phyloP scores from a whole-genome alignment of 2,113 vertebrate species.

The Rhagologus leucostigma region DNA sequence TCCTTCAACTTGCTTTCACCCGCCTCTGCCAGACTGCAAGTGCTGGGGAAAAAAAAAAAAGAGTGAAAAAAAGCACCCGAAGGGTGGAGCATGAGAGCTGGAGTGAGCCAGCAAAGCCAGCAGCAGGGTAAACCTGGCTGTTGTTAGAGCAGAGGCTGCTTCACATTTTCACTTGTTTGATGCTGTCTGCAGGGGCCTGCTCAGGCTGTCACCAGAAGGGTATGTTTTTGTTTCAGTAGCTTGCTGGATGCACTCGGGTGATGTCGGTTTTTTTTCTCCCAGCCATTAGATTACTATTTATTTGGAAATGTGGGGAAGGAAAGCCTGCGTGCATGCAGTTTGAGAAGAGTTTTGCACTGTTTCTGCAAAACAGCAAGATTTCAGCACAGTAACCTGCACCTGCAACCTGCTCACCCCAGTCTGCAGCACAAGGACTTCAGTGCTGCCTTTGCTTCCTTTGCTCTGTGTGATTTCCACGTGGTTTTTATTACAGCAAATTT shows the following conservation, averaged over 20 bases:
- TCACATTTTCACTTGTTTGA: rapidly evolving
- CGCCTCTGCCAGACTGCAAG: background rate
- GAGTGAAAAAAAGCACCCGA: background rate
- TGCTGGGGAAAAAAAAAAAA: background rate
- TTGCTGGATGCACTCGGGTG: rapidly evolving
- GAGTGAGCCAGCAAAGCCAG: background rate
- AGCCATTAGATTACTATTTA: background rate
- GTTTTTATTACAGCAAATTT: background rate
- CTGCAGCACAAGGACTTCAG: background rate
- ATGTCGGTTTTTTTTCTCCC: rapidly evolving
- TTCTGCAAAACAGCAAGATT: background rate
- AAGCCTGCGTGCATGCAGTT: background rate
- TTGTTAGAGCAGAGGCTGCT: background rate
- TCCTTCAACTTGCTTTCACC: background rate
- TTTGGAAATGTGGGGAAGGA: background rate
- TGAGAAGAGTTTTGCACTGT: background rate
- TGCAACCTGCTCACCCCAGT: background rate
- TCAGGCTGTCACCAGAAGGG: background rate
- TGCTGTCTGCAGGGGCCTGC: background rate
- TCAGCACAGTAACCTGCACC: background rate
- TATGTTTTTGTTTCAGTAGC: background rate
- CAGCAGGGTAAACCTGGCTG: background rate
- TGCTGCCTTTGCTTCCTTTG: rapidly evolving
- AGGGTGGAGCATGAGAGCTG: slow-evolving; percentile 16
- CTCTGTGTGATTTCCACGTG: rapidly evolving